phyloP scores from a whole-genome alignment of 2,113 vertebrate genomes.

The Tenebrosternarchus preto region DNA sequence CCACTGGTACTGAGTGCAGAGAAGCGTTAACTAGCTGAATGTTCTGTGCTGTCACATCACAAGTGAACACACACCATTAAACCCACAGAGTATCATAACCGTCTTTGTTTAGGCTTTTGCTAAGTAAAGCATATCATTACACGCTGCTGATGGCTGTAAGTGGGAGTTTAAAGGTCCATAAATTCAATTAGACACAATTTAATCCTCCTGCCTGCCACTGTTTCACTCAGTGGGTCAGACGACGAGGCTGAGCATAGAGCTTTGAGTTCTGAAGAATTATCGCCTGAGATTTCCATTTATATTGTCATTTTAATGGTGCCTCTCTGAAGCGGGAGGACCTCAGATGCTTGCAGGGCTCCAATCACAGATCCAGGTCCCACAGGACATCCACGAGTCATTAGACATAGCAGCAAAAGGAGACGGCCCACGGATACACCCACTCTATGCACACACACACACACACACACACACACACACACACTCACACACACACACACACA shows the following conservation, averaged over 20 bases:
- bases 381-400: constrained; percentile 79
- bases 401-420: constrained; percentile 66
- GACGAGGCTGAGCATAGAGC: constrained; percentile 55
- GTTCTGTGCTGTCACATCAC: constrained; percentile 58
- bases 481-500: background rate
- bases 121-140: constrained; percentile 80
- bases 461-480: constrained; percentile 5
- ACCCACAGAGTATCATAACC: constrained; percentile 65
- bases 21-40: constrained; percentile 51
- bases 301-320: constrained; percentile 81
- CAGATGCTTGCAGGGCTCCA: constrained; percentile 80
- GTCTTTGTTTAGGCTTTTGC: constrained; percentile 76
- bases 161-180: constrained; percentile 78
- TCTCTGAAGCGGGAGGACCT: constrained; percentile 73
- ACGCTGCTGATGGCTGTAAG: constrained; percentile 70
- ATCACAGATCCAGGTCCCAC: constrained; percentile 76
- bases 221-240: constrained; percentile 62
- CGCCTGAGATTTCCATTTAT: constrained; percentile 83
- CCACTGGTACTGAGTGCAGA: background rate
- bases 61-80: constrained; percentile 69
- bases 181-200: constrained; percentile 81
- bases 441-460: constrained; percentile 13
- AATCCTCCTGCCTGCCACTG: constrained; percentile 65
- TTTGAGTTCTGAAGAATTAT: constrained; percentile 78
- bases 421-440: constrained; percentile 2